Evolutionary conservation across 2,888 invertebrate species (phyloP), one percentile per base, ranked within the genome.

Genomic region (Meliscaeva auricollis): DNA sequence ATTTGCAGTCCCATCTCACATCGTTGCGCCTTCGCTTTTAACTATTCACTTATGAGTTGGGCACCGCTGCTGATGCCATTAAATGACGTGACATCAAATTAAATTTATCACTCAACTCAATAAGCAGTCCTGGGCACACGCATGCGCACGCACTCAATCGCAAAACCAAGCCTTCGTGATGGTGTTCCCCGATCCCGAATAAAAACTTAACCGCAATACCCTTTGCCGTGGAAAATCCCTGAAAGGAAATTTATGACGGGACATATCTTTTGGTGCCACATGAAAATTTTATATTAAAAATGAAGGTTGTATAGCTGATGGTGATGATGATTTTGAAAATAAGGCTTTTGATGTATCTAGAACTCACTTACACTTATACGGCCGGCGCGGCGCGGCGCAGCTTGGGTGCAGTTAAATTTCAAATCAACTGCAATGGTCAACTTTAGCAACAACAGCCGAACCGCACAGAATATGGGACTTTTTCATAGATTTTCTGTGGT

Each of bases 21-120:
- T 46, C 41, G 44, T 20, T 64, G 79, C 69, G 74, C 62, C 58
- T 66, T 74, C 69, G 58, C 60, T 80, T 80, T 80, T 56, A 76
- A 73, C 72, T 80, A 80, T 80, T 85, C 84, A 85, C 84, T 80
- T 85, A 85, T 85, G 80, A 85, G 79, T 84, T 84, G 83, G 52
- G 20, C 84, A 75, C 75, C 72, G 66, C 50, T 58, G 8, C 35
- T 38, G 35, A 9, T 38, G 79, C 84, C 72, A 85, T 66, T 80
- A 72, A 80, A 80, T 80, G 84, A 85, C 80, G 79, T 79, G 83
- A 84, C 80, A 80, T 85, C 72, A 76, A 80, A 80, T 85, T 70
- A 69, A 85, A 85, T 85, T 85, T 80, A 76, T 85, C 84, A 79
- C 75, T 84, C 84, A 80, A 60, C 79, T 75, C 79, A 84, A 79